phyloP scores from a whole-genome alignment of 1,140 invertebrate species.

The Zaprionus inermis region DNA sequence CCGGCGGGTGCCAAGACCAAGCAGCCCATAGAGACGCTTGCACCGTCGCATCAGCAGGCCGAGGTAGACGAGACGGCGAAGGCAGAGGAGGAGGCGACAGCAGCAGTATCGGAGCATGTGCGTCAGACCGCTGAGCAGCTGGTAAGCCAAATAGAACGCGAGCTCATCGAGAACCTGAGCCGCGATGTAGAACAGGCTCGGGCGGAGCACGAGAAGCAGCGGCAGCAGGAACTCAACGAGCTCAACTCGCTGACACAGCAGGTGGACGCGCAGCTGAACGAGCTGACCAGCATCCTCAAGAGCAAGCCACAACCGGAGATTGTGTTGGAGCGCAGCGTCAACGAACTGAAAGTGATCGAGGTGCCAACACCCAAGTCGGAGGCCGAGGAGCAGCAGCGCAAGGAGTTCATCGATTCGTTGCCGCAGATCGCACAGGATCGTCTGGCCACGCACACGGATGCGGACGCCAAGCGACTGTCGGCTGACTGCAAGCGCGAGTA shows the following conservation, averaged over 20 bases:
- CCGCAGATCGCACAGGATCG: slow-evolving; percentile 69
- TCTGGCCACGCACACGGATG: slow-evolving; percentile 41
- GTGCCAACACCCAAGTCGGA: slow-evolving; percentile 74
- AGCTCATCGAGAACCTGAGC: slow-evolving; percentile 68
- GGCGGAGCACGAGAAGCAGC: slow-evolving; percentile 49
- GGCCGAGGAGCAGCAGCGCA: slow-evolving; percentile 71
- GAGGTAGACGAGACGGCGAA: slow-evolving; percentile 59
- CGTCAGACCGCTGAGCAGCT: slow-evolving; percentile 71
- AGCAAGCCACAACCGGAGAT: slow-evolving; percentile 66
- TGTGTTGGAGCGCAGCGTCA: slow-evolving; percentile 42
- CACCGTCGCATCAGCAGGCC: slow-evolving; percentile 66
- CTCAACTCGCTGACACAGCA: slow-evolving; percentile 62
- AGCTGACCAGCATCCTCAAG: slow-evolving; percentile 79
- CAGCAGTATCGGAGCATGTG: slow-evolving; percentile 49
- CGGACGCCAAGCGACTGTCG: slow-evolving; percentile 72
- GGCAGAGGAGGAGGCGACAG: slow-evolving; percentile 36
- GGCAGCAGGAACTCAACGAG: slow-evolving; percentile 49
- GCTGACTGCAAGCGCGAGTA: slow-evolving; percentile 82
- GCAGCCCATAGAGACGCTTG: slow-evolving; percentile 60
- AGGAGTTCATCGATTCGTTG: slow-evolving; percentile 77
- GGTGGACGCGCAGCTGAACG: slow-evolving; percentile 75
- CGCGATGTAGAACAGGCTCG: slow-evolving; percentile 67
- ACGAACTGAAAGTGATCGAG: slow-evolving; percentile 71
- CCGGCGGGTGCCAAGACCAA: slow-evolving; percentile 68
- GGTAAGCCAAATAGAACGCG: slow-evolving; percentile 72